Evolutionary conservation across 2,888 invertebrate species (phyloP).

Genomic region (Amitus sp.): DNA sequence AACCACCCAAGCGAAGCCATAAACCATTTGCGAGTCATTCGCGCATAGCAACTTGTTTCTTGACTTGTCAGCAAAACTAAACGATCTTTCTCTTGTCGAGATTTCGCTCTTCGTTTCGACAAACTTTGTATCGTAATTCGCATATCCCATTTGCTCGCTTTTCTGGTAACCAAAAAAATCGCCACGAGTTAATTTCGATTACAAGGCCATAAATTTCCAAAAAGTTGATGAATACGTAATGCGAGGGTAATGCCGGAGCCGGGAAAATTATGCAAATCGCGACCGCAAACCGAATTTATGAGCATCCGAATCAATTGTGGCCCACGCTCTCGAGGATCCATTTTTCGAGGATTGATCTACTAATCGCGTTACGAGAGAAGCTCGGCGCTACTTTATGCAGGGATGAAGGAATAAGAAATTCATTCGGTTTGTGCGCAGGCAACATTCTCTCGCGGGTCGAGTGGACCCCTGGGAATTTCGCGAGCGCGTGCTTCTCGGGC

Average conservation of each 20-base stretch:
- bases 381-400: constrained; percentile 22
- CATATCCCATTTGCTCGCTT: constrained; percentile 16
- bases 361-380: constrained; percentile 32
- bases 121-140: constrained; percentile 27
- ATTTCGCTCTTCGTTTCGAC: constrained; percentile 23
- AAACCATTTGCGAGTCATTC: constrained; percentile 33
- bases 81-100: constrained; percentile 18
- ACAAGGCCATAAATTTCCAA: too few relatives aligned
- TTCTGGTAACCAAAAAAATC: too few relatives aligned
- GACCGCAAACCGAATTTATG: constrained; percentile 33
- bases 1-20: too few relatives aligned
- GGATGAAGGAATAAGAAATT: constrained; percentile 29
- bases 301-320: constrained; percentile 41
- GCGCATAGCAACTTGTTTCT: constrained; percentile 31
- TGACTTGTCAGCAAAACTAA: constrained; percentile 36
- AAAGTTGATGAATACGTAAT: too few relatives aligned
- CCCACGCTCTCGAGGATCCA: constrained; percentile 38
- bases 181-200: too few relatives aligned
- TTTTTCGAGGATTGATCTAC: constrained; percentile 42
- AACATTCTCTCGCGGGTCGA: constrained; percentile 14
- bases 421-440: constrained; percentile 13
- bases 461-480: constrained; percentile 17
- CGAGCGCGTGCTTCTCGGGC: too few relatives aligned
- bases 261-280: constrained; percentile 40
- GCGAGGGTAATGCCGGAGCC: too few relatives aligned